These are phyloP conservation scores for Procambarus clarkii DNA, from an alignment of 1,140 invertebrate genomes.

Conservation along the genomic window DNA sequence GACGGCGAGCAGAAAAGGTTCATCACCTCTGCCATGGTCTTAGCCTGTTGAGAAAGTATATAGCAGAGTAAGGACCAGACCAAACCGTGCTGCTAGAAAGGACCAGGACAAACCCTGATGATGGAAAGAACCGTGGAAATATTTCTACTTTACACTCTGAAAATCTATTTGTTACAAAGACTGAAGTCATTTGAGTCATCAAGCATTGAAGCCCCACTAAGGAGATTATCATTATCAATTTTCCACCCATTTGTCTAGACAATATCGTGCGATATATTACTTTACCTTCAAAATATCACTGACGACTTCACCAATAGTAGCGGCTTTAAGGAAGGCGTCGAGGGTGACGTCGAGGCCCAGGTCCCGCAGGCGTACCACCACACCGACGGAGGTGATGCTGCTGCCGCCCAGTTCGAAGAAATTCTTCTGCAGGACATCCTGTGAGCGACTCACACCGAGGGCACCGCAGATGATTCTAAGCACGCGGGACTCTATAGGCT, in stretches of 20 bases:
- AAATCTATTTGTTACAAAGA: no score
- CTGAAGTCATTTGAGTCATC: no score
- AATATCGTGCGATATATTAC: no score
- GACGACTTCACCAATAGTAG: conserved; percentile 55
- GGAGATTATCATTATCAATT: no score
- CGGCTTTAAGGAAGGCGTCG: conserved; percentile 53
- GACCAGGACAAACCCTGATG: no score
- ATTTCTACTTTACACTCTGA: no score
- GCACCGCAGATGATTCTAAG: conserved; percentile 58
- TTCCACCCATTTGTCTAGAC: no score
- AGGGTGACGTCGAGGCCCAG: conserved; percentile 49
- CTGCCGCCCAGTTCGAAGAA: conserved; percentile 54
- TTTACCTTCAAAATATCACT: conserved; percentile 59
- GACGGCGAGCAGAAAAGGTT: conserved; percentile 50
- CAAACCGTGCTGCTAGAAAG: no score
- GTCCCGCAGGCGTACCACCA: conserved; percentile 56
- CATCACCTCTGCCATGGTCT: conserved; percentile 67
- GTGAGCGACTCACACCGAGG: conserved; percentile 40
- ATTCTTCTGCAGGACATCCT: conserved; percentile 48
- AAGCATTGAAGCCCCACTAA: no score
- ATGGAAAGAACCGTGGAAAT: no score
- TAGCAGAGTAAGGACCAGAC: no score
- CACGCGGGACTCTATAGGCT: conserved; percentile 57
- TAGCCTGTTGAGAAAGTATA: conserved; percentile 25
- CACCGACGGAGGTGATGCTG: conserved; percentile 52